Conservation (phyloP, 2,113 vertebrate genomes). For the Promerops cafer region DNA sequence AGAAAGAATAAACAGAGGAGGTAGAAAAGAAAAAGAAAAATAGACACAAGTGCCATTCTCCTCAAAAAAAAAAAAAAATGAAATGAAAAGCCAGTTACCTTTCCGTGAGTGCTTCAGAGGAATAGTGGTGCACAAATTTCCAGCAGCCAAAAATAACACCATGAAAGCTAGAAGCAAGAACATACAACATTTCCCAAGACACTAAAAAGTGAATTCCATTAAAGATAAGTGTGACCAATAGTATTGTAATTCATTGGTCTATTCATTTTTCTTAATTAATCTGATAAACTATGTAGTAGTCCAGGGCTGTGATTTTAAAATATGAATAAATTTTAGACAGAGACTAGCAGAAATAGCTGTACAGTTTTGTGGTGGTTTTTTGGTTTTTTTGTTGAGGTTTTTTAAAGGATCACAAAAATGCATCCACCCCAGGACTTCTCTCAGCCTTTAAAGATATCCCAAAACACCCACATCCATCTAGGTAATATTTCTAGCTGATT, state of each 20-base stretch:
- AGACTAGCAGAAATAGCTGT: not conserved
- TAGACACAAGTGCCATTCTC: not conserved
- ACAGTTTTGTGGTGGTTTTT: not conserved
- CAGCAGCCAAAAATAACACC: not conserved
- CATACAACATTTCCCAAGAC: not conserved
- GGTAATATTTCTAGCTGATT: not conserved
- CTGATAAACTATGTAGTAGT: not conserved
- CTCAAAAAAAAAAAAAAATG: not conserved
- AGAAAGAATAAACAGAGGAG: not conserved
- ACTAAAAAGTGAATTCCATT: not conserved
- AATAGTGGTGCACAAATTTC: not conserved
- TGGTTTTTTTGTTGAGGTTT: not conserved
- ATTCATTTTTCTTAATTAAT: not conserved
- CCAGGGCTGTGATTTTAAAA: not conserved
- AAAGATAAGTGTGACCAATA: not conserved
- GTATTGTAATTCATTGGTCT: not conserved
- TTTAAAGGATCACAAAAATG: not conserved
- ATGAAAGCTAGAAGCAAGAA: not conserved
- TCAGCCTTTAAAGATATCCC: not conserved
- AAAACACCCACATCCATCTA: not conserved
- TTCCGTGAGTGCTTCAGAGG: not conserved
- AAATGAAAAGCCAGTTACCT: not conserved
- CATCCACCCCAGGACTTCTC: not conserved
- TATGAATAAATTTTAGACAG: not conserved
- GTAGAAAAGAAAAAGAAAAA: not conserved